These are phyloP conservation scores for Nephrotoma appendiculata DNA, from an alignment of 2,888 invertebrate species.

Conservation along the genomic window DNA sequence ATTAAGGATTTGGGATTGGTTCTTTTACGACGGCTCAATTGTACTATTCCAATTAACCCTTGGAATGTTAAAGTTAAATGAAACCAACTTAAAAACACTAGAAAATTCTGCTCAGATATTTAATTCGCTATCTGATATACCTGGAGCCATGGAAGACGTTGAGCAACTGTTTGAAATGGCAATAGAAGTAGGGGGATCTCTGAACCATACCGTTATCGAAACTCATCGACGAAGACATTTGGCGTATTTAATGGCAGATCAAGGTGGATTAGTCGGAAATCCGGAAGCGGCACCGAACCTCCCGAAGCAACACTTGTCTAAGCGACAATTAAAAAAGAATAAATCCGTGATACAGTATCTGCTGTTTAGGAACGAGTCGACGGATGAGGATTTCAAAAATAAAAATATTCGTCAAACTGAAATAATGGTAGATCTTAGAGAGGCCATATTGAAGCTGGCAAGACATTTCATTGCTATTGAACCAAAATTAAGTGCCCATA, in stretches of 20 bases:
- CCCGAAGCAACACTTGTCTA: constrained; percentile 76
- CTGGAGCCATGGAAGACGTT: constrained; percentile 85
- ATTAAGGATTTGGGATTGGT: constrained; percentile 87
- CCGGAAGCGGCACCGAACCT: constrained; percentile 79
- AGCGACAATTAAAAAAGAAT: constrained; percentile 73
- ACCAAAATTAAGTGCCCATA: constrained; percentile 67
- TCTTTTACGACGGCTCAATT: constrained; percentile 91
- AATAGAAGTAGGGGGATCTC: constrained; percentile 60
- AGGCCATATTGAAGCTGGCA: constrained; percentile 86
- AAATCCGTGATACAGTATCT: constrained; percentile 83
- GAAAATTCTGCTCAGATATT: constrained; percentile 98
- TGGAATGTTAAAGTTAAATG: constrained; percentile 85
- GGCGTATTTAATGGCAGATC: constrained; percentile 93
- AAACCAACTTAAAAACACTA: constrained; percentile 63
- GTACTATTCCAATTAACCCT: constrained; percentile 88
- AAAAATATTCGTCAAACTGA: constrained; percentile 98
- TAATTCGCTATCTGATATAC: constrained; percentile 91
- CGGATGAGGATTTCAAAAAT: constrained; percentile 71
- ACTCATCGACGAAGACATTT: constrained; percentile 83
- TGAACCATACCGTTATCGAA: constrained; percentile 60
- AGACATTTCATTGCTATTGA: constrained; percentile 91
- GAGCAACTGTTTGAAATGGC: constrained; percentile 67
- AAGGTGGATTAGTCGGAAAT: constrained; percentile 83
- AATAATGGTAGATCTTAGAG: constrained; percentile 91
- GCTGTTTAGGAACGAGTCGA: constrained; percentile 66